Conservation (phyloP, 2,113 vertebrate species). For the Silurus glanis region DNA sequence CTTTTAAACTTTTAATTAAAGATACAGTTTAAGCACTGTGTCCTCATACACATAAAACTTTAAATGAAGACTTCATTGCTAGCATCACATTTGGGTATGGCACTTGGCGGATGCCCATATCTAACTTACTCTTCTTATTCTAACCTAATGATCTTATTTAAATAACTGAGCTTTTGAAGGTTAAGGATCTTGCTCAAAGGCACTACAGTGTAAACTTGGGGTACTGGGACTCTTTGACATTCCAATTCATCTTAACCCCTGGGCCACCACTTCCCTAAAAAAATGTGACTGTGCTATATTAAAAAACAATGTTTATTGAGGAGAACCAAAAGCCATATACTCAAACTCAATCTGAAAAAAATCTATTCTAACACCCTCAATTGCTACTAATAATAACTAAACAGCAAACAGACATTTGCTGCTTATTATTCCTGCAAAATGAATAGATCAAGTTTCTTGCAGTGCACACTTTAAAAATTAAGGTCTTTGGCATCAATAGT, state of each 20-base stretch:
- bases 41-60: background rate
- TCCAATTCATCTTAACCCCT: too few relatives aligned
- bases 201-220: too few relatives aligned
- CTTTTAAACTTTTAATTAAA: background rate
- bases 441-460: background rate
- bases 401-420: background rate
- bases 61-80: background rate
- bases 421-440: background rate
- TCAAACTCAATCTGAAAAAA: background rate
- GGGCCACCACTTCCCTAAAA: too few relatives aligned
- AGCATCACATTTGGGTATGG: background rate
- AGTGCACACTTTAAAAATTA: conserved; percentile 7
- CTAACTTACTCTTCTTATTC: too few relatives aligned
- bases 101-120: too few relatives aligned
- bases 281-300: background rate
- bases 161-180: too few relatives aligned
- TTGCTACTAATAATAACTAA: background rate
- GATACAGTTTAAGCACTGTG: background rate
- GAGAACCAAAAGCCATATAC: background rate
- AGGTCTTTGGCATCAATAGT: conserved; percentile 32
- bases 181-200: too few relatives aligned
- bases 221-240: too few relatives aligned
- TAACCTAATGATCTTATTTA: too few relatives aligned
- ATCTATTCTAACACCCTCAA: background rate
- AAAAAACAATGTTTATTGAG: background rate